A percentile compares a stretch with the other conserved stretches of the same genome.
These are phyloP conservation scores for Agapostemon virescens DNA, from an alignment of 2,888 invertebrate species.

Conservation along the genomic window DNA sequence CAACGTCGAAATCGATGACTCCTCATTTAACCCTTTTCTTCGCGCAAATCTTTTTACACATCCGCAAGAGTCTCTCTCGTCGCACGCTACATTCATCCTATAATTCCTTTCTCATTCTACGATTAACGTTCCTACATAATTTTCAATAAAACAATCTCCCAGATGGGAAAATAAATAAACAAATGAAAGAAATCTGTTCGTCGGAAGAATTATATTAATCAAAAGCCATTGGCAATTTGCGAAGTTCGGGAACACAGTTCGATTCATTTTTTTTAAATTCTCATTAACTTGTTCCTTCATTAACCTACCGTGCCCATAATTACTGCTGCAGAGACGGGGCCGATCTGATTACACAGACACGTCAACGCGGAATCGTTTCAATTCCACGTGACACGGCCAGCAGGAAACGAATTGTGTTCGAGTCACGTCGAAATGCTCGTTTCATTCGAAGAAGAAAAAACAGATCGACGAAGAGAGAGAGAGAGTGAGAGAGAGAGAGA, in stretches of 20 bases:
- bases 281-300: neutral
- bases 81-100: no score
- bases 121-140: no score
- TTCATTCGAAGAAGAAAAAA: constrained; percentile 2
- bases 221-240: neutral
- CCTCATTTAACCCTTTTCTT: no score
- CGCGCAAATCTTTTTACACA: no score
- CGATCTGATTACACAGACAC: constrained; percentile 21
- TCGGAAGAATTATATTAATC: no score
- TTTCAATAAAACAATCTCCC: no score
- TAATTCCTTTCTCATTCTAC: no score
- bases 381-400: neutral
- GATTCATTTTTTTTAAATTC: neutral
- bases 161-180: no score
- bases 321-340: neutral
- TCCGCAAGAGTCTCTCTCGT: no score
- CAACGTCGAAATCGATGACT: no score
- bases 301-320: constrained; percentile 7
- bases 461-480: no score
- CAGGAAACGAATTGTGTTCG: constrained; percentile 2
- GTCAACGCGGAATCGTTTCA: constrained; percentile 14
- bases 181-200: no score
- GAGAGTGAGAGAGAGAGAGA: neutral
- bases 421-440: constrained; percentile 4
- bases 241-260: neutral